phyloP scores from a whole-genome alignment of 2,113 vertebrate species.

The Nothocercus julius region DNA sequence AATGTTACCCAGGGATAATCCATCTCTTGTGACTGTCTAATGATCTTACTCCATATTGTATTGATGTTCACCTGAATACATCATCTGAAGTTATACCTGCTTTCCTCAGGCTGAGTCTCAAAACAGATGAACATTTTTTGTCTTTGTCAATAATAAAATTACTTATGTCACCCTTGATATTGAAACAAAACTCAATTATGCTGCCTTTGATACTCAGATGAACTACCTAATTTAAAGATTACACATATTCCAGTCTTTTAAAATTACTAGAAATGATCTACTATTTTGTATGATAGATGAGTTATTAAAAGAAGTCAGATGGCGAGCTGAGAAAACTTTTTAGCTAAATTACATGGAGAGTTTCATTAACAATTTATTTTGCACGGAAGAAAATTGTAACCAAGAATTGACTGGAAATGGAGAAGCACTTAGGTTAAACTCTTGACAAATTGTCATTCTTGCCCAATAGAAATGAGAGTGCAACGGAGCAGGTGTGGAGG shows the following conservation, averaged over 20 bases:
- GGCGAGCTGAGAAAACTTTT: slow-evolving; percentile 26
- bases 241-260: neutral
- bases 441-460: slow-evolving; percentile 3
- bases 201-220: slow-evolving; percentile 21
- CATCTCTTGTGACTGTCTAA: neutral
- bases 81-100: neutral
- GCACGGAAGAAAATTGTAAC: slow-evolving; percentile 15
- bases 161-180: neutral
- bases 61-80: neutral
- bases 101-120: neutral
- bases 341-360: slow-evolving; percentile 42
- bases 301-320: slow-evolving; percentile 18
- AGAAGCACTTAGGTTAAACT: slow-evolving; percentile 3
- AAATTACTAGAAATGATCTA: neutral
- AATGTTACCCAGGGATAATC: neutral
- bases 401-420: slow-evolving; percentile 26
- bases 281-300: neutral
- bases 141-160: slow-evolving; percentile 31
- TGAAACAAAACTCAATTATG: slow-evolving; percentile 10
- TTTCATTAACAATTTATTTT: slow-evolving; percentile 48
- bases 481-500: neutral
- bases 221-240: slow-evolving; percentile 14
- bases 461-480: neutral
- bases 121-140: neutral
- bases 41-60: neutral